phyloP scores from a whole-genome alignment of 2,797 vertebrate species.

The Menidia menidia region DNA sequence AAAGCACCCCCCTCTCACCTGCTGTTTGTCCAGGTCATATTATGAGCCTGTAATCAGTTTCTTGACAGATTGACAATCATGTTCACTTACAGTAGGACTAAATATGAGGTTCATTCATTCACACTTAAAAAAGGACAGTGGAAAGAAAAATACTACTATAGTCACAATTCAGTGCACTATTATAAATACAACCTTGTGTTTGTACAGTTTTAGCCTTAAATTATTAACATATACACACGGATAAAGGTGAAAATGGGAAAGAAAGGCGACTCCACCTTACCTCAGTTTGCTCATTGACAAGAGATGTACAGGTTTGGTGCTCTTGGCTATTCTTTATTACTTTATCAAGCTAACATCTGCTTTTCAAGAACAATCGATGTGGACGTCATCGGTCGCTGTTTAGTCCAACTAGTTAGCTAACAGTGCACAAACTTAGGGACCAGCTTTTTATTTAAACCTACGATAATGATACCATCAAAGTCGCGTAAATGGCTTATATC shows the following conservation, averaged over 20 bases:
- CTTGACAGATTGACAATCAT: constrained; percentile 77
- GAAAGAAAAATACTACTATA: constrained; percentile 7
- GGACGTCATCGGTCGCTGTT: background rate
- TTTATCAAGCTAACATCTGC: background rate
- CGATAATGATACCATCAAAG: background rate
- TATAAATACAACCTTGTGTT: background rate
- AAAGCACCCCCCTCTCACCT: constrained; percentile 37
- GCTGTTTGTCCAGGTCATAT: constrained; percentile 76
- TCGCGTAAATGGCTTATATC: fast-evolving
- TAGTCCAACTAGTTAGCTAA: constrained; percentile 24
- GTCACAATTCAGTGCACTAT: background rate
- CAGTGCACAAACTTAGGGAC: constrained; percentile 3
- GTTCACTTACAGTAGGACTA: constrained; percentile 58
- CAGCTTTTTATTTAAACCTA: background rate
- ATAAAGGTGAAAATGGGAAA: background rate
- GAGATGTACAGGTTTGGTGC: background rate
- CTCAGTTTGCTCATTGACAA: constrained; percentile 11
- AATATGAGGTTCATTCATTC: constrained; percentile 12
- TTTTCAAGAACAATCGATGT: background rate
- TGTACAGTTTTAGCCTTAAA: background rate
- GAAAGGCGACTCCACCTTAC: constrained; percentile 20
- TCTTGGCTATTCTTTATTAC: background rate
- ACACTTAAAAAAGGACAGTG: constrained; percentile 9
- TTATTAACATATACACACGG: background rate
- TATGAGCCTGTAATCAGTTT: constrained; percentile 83